Evolutionary conservation across 30 jellyfish, hydroid and myxozoan genomes (phyloP), one percentile per base, ranked within the genome.

Genomic region (Sanderia malayensis): DNA sequence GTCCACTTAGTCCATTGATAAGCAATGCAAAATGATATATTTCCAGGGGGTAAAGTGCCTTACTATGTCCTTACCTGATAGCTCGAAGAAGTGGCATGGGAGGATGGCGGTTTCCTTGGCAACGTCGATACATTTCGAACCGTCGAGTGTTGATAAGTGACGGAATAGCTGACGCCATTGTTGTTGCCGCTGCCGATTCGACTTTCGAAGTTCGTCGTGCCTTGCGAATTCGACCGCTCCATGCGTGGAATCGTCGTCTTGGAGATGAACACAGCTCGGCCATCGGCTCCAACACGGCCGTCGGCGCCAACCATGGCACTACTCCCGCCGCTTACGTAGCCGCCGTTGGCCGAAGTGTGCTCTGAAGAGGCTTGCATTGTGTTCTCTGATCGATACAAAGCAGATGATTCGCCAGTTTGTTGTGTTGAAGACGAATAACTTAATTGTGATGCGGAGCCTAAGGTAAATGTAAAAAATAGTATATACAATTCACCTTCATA

Each of bases 371-470:
- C n/a, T 27, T 70, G 93, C 66, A 81, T 44, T 0, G 76, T 60
- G 41, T 21, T 10, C 46, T 70, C 84, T 15, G 82, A 52, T 32
- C 71, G 21, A 58, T 70, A 70, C 1, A 66, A 46, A 32, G 80
- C 80, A 23, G 83, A 81, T 11, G 93, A 81, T 19, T 81, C 93
- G 13, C 74, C 13, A 3, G 93, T 70, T 31, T 81, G 93, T 18
- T 75, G 87, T 1, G 88, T 30, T 9, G 88, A 76, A 18, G 95
- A 73, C 19, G 86, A 6, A 31, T 73, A 65, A 45, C 89, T 84
- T 22, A 84, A 61, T 69, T 84, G 95, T 6, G 95, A 84, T 1
- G 95, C 80, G 0, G 95, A 84, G 19, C 95, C 95, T 84, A 29
- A 49, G 33, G 10, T 47, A 44, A 22, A 13, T 17, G 46, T 1